Evolutionary conservation across 2,113 vertebrate genomes (phyloP).

Genomic region (Proteles cristata): DNA sequence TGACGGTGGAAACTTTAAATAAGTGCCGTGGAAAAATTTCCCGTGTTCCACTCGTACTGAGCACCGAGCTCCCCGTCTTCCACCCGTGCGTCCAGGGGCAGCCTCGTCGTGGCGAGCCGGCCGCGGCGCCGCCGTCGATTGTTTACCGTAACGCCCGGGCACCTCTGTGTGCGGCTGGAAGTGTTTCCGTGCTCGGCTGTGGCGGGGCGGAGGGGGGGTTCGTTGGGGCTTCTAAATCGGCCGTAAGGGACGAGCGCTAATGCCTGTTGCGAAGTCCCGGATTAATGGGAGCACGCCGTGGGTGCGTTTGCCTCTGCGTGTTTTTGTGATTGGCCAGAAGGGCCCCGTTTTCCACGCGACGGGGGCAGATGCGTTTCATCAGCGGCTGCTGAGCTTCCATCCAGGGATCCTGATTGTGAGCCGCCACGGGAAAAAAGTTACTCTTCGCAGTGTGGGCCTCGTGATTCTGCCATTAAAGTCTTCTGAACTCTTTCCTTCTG

Average conservation of each 20-base stretch:
- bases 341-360: not conserved
- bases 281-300: not conserved
- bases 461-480: not conserved
- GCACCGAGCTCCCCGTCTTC: not conserved
- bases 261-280: not conserved
- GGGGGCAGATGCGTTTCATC: not conserved
- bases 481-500: not conserved
- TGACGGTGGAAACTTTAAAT: constrained; percentile 68
- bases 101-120: constrained; percentile 12
- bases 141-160: not conserved
- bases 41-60: not conserved
- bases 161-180: not conserved
- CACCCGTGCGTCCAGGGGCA: constrained; percentile 46
- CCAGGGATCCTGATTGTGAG: not conserved
- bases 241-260: not conserved
- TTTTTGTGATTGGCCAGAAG: constrained; percentile 32
- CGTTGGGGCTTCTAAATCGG: not conserved
- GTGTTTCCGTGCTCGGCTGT: not conserved
- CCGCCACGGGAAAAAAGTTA: constrained; percentile 50
- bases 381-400: not conserved
- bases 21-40: not conserved
- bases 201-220: not conserved
- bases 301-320: not conserved
- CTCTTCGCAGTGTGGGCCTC: not conserved
- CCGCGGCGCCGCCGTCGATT: not conserved